Base-by-base conservation (phyloP, 2,113 vertebrate species). In the Pedetes capensis region DNA sequence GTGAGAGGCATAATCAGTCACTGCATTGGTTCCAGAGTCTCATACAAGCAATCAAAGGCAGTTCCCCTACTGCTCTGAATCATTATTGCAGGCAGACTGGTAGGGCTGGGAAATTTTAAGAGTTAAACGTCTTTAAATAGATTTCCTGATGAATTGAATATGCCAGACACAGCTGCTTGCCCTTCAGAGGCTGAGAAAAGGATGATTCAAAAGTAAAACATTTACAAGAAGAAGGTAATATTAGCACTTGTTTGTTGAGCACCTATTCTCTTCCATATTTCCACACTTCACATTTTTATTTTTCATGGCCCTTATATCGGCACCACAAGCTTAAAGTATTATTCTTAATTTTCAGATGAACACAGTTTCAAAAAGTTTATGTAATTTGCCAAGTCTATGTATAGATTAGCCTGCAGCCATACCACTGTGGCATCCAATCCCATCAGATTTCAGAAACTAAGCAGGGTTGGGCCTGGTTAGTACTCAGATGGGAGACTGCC, bases 141-240 rank as follows among this genome's bases (percentile, higher is more conserved):
- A 90, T 87, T 93, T 85, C 76, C 71, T 39, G 57, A 25, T 47
- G 55, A 49, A 68, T 23, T 74, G 76, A 93, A 82, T 91, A 88
- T 82, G 29, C 61, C 57, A 68, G 53, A 12, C 32, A 37, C 39
- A 94, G 64, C 66, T 93, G 23, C 63, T 92, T 76, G 71, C 37
- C 80, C 37, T 89, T 66, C 20, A 72, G 71, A 92, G 29, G 22
- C 18, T 95, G 51, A 20, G 39, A 49, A 66, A 92, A 89, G 68
- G 61, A 64, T 80, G 72, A 39, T 84, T 94, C 72, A 87, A 84
- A 64, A 53, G 25, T 95, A 64, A 89, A 91, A 92, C 11, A 8
- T 71, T 57, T 49, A 18, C 5, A 22, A 34, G 3, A 68, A 79
- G 72, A 83, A 59, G 44, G 3, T 83, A 32, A 7, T 25, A 63